A percentile compares a stretch with the other conserved stretches of the same genome.
Conservation (phyloP, 2,797 vertebrate species). For the Acanthurus leucopareius region DNA sequence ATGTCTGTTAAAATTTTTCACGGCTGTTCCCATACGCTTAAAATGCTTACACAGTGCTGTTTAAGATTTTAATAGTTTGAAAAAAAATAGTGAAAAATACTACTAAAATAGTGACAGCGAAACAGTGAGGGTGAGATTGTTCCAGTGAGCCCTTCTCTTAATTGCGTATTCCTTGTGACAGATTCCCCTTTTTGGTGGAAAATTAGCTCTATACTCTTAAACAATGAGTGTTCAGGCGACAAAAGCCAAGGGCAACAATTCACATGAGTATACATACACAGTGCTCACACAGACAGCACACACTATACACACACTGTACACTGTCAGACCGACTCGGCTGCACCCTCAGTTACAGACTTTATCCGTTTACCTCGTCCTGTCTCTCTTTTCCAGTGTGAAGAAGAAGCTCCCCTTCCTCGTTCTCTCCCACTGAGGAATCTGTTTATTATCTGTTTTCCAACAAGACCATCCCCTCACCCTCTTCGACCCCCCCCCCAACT, state of each 20-base stretch:
- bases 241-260: constrained; percentile 64
- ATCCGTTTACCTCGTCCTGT: constrained; percentile 44
- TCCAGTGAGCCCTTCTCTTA: constrained; percentile 32
- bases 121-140: constrained; percentile 24
- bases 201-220: constrained; percentile 63
- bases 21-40: constrained; percentile 16
- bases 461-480: constrained; percentile 17
- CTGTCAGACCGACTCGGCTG: constrained; percentile 47
- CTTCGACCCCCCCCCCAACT: constrained; percentile 23
- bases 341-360: constrained; percentile 49
- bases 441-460: constrained; percentile 72
- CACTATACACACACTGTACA: constrained; percentile 40
- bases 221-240: constrained; percentile 55
- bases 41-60: constrained; percentile 6
- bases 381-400: constrained; percentile 31
- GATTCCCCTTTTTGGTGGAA: constrained; percentile 56
- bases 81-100: too few relatives aligned
- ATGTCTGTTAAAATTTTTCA: constrained; percentile 9
- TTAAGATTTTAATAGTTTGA: constrained; percentile 4
- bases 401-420: constrained; percentile 53
- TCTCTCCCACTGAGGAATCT: constrained; percentile 63
- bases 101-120: constrained; percentile 25
- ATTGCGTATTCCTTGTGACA: constrained; percentile 53
- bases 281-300: constrained; percentile 33
- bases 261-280: constrained; percentile 57